Percentiles rank a stretch among this genome's conserved stretches.
phyloP scores from a whole-genome alignment of 2,888 invertebrate species.

The Lithophane ornitopus region DNA sequence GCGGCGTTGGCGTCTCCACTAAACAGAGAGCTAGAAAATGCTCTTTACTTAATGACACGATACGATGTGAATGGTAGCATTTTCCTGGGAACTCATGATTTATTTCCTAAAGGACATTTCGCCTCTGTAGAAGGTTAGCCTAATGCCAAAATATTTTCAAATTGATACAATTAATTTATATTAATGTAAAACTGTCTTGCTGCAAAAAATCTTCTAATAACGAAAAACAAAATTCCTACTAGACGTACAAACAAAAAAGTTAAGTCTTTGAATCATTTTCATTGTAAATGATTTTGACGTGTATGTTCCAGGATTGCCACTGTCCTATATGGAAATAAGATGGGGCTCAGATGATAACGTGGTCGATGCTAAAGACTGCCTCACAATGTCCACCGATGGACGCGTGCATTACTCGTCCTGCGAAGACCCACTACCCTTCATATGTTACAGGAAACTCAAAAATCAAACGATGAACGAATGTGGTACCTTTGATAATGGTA shows the following conservation, averaged over 20 bases:
- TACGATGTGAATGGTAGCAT: background rate
- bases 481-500: background rate
- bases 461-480: too few species aligned
- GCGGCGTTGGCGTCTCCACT: slow-evolving; percentile 34
- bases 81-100: slow-evolving; percentile 31
- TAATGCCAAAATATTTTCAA: too few species aligned
- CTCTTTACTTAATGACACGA: background rate
- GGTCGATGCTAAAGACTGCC: background rate
- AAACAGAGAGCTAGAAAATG: background rate
- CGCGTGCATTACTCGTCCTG: too few species aligned
- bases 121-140: slow-evolving; percentile 34
- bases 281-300: background rate
- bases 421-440: too few species aligned
- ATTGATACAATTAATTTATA: background rate
- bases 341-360: background rate
- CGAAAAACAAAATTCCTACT: too few species aligned
- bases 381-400: too few species aligned
- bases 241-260: too few species aligned
- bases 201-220: too few species aligned
- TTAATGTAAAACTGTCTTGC: background rate
- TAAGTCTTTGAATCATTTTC: too few species aligned
- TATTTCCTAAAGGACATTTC: slow-evolving; percentile 17
- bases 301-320: background rate
- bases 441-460: too few species aligned
- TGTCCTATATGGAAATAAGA: background rate